These are phyloP conservation scores for Eulemur mongoz DNA, from an alignment of 2,797 vertebrate genomes.

Conservation along the genomic window DNA sequence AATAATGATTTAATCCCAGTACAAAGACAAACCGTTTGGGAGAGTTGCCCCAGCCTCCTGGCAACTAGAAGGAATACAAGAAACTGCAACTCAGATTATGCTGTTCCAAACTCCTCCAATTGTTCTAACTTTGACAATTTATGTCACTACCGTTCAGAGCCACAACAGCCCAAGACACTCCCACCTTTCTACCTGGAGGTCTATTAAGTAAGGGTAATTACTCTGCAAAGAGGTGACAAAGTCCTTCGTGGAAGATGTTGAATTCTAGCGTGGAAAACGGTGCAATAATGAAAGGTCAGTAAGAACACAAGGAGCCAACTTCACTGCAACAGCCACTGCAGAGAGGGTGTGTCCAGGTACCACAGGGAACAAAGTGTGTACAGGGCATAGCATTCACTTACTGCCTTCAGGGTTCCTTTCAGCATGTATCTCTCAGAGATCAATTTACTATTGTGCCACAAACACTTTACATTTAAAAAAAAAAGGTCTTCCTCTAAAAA, in stretches of 20 bases:
- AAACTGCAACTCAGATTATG: not conserved
- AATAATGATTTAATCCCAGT: not conserved
- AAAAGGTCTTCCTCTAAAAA: not conserved
- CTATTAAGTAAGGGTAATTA: constrained; percentile 74
- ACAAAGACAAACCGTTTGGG: not conserved
- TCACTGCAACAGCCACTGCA: not conserved
- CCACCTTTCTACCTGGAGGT: constrained; percentile 42
- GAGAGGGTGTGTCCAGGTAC: not conserved
- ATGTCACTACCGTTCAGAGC: constrained; percentile 14
- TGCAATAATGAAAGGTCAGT: constrained; percentile 32
- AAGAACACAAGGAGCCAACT: not conserved
- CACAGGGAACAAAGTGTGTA: not conserved
- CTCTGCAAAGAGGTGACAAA: constrained; percentile 69
- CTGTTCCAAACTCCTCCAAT: not conserved
- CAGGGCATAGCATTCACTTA: not conserved
- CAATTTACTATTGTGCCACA: constrained; percentile 43
- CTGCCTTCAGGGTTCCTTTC: constrained; percentile 23
- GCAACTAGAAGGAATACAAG: not conserved
- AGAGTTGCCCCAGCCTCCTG: not conserved
- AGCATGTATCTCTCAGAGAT: constrained; percentile 44
- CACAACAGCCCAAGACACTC: constrained; percentile 31
- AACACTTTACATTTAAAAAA: constrained; percentile 59
- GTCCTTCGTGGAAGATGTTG: constrained; percentile 73
- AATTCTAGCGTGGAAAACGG: constrained; percentile 71
- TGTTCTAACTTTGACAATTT: not conserved